phyloP scores from a whole-genome alignment of 2,888 invertebrate species.

The Nomada ruficornis region DNA sequence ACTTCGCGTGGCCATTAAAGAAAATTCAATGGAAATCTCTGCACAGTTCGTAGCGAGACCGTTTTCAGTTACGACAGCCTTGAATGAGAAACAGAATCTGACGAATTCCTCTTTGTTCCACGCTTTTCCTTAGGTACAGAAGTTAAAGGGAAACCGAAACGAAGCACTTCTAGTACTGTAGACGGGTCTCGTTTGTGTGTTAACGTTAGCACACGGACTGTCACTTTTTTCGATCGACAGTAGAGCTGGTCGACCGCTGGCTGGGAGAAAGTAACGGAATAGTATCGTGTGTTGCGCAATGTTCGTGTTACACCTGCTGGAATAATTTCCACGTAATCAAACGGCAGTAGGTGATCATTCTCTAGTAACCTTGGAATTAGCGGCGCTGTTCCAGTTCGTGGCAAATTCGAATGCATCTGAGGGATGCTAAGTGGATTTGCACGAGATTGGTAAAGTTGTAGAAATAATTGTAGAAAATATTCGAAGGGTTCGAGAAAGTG shows the following conservation, averaged over 20 bases:
- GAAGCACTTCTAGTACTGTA: not conserved
- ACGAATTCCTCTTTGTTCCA: too few relatives aligned
- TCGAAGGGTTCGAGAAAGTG: too few relatives aligned
- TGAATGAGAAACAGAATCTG: not conserved
- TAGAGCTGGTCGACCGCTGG: conserved; percentile 21
- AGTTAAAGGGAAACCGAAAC: too few relatives aligned
- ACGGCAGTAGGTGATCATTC: not conserved
- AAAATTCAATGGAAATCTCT: not conserved
- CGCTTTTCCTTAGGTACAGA: too few relatives aligned
- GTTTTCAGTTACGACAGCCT: conserved; percentile 24
- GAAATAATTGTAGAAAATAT: too few relatives aligned
- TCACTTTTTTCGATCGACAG: conserved; percentile 69
- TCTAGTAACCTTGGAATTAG: conserved; percentile 12
- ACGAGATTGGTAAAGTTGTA: too few relatives aligned
- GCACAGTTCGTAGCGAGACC: not conserved
- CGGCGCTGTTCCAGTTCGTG: conserved; percentile 9
- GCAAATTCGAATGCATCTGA: not conserved
- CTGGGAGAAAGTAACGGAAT: conserved; percentile 73
- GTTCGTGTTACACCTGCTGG: conserved; percentile 47
- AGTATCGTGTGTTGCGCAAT: conserved; percentile 58
- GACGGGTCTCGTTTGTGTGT: conserved; percentile 11
- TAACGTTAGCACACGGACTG: conserved; percentile 63
- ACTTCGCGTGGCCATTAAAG: not conserved
- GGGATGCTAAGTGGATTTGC: too few relatives aligned
- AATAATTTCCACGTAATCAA: conserved; percentile 55